Base-by-base conservation (phyloP, 2,113 vertebrate species). In the Cebidichthys violaceus region DNA sequence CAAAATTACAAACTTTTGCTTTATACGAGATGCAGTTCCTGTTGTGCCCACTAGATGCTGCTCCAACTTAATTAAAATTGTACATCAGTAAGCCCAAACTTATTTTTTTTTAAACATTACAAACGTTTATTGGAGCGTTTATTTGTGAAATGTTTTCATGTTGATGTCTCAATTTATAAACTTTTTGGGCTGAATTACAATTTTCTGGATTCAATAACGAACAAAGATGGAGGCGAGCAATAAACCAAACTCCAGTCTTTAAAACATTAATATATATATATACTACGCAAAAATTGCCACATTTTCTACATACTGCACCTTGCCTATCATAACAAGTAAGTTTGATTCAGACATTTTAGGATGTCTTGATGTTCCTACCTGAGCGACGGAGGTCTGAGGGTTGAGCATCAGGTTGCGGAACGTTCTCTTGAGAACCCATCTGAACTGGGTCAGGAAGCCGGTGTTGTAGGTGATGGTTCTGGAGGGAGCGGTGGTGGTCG, bases 301-400 rank as follows among this genome's bases (percentile, higher is more conserved):
- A 6, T 47, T 6, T 47, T 18, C 15, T 47, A 17, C 45, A 13
- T 47, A 47, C 5, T 18, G 45, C 17, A 47, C 45, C 17, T 15
- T 47, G 45, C 6, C 45, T 14, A 4, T 18, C 18, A 18, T 18
- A 50, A 18, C 20, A 2, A 47, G 14, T 47, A 22, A 1, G 64
- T 27, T 66, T 66, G n/a, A 17, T 27, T 67, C 24, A 7, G 41
- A 20, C 9, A 15, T 18, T 22, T 50, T 2, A 67, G 0, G 1
- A 33, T 4, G 33, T 6, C 33, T 33, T 6, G 33, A 20, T 11
- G 43, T 11, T 35, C 17, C 2, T 37, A 99, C 98, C 97, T 99
- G 96, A 59, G 97, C 97, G n/a, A 99, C 9, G 9, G 97, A 98
- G 17, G 97, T 96, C 92, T 98, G 96, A 2, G 98, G 97, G 79